These are phyloP conservation scores for Gallirallus australis DNA, from an alignment of 2,797 vertebrate genomes.

Conservation along the genomic window DNA sequence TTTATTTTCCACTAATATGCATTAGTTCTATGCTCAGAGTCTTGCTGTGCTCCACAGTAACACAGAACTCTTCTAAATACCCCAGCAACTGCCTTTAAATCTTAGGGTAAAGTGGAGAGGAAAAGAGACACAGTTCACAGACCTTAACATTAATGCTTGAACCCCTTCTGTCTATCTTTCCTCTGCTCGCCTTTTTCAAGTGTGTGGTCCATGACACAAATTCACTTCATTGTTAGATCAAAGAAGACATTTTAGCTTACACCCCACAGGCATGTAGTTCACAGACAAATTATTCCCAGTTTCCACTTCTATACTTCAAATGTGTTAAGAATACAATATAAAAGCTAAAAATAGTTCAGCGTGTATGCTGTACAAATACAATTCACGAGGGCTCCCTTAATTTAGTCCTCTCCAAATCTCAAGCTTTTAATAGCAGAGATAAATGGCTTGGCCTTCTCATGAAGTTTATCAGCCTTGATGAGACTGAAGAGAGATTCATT, in stretches of 20 bases:
- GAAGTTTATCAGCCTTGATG: constrained; percentile 41
- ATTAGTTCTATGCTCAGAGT: not conserved
- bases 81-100: not conserved
- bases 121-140: not conserved
- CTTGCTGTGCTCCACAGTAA: not conserved
- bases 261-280: constrained; percentile 48
- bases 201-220: constrained; percentile 61
- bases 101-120: not conserved
- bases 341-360: constrained; percentile 54
- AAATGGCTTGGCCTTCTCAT: constrained; percentile 36
- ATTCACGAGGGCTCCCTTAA: not conserved
- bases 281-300: constrained; percentile 64
- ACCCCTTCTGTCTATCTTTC: constrained; percentile 5
- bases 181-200: constrained; percentile 20
- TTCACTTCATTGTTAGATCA: constrained; percentile 54
- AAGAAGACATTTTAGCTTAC: constrained; percentile 56
- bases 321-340: constrained; percentile 15
- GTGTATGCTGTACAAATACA: constrained; percentile 15
- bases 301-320: constrained; percentile 47
- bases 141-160: not conserved
- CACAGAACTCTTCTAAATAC: not conserved
- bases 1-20: not conserved
- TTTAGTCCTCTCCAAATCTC: constrained; percentile 16
- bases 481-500: constrained; percentile 39
- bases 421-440: constrained; percentile 21